Evolutionary conservation across 2,797 vertebrate species (phyloP), one percentile per base, ranked within the genome.

Genomic region (Paramormyrops hopkinsi): DNA sequence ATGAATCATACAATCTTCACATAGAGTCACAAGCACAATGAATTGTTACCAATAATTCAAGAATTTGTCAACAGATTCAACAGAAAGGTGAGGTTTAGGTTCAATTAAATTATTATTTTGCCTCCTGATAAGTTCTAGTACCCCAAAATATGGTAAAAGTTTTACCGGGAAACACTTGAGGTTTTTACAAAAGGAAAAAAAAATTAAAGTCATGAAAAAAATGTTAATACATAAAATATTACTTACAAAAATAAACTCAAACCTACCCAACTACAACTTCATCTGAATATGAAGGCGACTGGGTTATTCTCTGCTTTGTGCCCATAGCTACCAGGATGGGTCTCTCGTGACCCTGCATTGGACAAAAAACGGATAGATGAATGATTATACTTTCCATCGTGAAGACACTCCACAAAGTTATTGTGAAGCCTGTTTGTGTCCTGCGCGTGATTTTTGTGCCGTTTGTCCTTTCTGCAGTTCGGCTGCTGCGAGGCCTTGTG

Each of bases 401-500:
- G 37, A 79, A 79, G 37, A 76, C 3, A 50, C n/a, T 50, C 44
- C 19, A 50, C 22, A 6, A 7, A 25, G 12, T 7, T 73, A 56
- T 2, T 51, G 17, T 73, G 12, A 9, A 48, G 0, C 33, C 22
- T 59, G 62, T 87, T 25, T 69, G 29, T 88, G 17, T 59, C 5
- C 41, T 54, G 22, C 46, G 17, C 76, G n/a, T 4, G 12, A 41
- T 76, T 37, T 90, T 25, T 87, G 1, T 83, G 29, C 73, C 17
- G 0, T 2, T 44, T 44, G 19, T 44, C 19, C 14, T n/a, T 88
- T 90, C 48, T 92, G 29, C 91, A 99, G 99, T 99, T 99, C 93
- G 99, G 99, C 88, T 99, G 98, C 95, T 99, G 98, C 91, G 98
- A 99, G 95, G 99, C 98, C 4, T 92, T 99, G 90, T 98, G 96